Percentiles rank a stretch among this genome's conserved stretches.
Conservation (phyloP, 2,113 vertebrate species). For the Calonectris borealis region DNA sequence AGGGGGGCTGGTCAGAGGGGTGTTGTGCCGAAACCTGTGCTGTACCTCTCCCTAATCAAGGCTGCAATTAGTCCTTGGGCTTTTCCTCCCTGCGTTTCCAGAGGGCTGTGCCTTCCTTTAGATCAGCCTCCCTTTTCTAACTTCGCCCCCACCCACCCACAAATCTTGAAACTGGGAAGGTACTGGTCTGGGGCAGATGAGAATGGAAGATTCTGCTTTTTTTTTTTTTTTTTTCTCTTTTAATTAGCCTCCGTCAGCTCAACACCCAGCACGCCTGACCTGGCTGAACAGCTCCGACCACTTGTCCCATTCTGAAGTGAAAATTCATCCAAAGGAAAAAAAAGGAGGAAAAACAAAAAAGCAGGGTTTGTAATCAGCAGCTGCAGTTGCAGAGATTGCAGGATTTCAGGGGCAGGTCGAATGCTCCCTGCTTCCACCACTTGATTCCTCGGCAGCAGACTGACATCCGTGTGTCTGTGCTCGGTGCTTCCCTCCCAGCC, state of each 20-base stretch:
- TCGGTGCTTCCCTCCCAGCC: neutral
- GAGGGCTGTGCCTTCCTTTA: neutral
- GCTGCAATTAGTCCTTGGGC: neutral
- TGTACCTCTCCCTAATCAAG: neutral
- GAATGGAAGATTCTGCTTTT: neutral
- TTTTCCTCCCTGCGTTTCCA: neutral
- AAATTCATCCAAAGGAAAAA: neutral
- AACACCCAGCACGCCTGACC: rapidly evolving
- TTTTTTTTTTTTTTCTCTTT: neutral
- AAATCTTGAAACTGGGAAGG: constrained; percentile 2
- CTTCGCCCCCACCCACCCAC: neutral
- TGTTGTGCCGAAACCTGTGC: constrained; percentile 36
- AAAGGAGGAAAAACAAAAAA: rapidly evolving
- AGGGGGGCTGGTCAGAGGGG: neutral
- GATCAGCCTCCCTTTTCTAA: neutral
- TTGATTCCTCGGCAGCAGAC: neutral
- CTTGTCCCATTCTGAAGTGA: neutral
- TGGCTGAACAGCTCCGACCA: neutral
- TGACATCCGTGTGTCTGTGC: rapidly evolving
- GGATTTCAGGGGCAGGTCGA: neutral
- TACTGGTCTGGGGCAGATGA: neutral
- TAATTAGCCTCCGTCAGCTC: neutral
- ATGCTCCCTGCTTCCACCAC: neutral
- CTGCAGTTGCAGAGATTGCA: neutral
- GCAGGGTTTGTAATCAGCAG: neutral